Conservation (phyloP, 2,113 vertebrate genomes). For the Mustelus asterias region DNA sequence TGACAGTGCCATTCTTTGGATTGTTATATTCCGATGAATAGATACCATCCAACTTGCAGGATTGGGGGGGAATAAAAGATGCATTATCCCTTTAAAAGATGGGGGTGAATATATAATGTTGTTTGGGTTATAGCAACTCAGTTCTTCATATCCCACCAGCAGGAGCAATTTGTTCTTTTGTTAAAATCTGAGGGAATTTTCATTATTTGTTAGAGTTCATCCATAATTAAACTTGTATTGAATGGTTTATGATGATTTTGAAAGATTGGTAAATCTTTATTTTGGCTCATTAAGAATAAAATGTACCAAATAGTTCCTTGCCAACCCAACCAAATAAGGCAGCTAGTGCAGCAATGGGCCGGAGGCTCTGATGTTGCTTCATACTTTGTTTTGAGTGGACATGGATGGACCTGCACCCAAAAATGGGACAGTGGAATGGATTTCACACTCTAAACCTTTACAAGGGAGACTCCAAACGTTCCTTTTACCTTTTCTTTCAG, state of each 20-base stretch:
- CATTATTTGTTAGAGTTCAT: background rate
- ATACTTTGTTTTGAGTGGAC: background rate
- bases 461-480: background rate
- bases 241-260: background rate
- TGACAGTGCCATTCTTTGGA: background rate
- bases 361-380: no score
- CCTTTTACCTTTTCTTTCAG: background rate
- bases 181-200: background rate
- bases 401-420: background rate
- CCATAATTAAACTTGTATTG: no score
- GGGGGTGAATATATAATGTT: background rate
- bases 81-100: background rate
- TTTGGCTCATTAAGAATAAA: background rate
- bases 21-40: background rate
- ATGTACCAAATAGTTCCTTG: background rate
- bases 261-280: background rate
- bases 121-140: background rate
- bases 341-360: background rate
- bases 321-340: background rate
- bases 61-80: background rate
- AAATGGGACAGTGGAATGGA: background rate
- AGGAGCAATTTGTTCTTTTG: background rate
- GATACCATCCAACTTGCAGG: no score
- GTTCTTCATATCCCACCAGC: background rate
- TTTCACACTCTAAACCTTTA: background rate